Evolutionary conservation across 2,113 vertebrate species (phyloP).

Genomic region (Electrona antarctica): DNA sequence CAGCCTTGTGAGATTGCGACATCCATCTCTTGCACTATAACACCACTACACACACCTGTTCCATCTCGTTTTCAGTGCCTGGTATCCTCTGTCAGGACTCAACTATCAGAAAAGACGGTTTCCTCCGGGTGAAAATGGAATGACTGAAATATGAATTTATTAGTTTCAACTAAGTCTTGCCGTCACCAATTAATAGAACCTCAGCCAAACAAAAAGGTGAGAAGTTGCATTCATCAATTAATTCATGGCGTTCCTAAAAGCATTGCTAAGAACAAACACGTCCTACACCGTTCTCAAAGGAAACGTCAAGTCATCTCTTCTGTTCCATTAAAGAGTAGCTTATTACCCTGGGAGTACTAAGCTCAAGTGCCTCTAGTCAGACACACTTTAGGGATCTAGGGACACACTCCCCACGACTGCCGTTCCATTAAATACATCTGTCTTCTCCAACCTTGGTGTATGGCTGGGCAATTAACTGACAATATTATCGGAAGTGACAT

Average conservation of each 20-base stretch:
- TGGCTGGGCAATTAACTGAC: not conserved
- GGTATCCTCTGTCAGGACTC: not conserved
- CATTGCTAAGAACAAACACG: not conserved
- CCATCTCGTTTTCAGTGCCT: not conserved
- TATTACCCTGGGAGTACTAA: too few species aligned
- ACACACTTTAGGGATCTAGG: constrained; percentile 17
- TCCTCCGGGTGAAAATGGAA: not conserved
- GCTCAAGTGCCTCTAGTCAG: not conserved
- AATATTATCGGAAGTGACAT: too few species aligned
- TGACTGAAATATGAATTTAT: constrained; percentile 7
- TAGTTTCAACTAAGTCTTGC: not conserved
- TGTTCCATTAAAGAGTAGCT: not conserved
- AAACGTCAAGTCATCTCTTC: not conserved
- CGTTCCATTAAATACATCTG: constrained; percentile 21
- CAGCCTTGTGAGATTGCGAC: too few species aligned
- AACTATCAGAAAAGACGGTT: constrained; percentile 15
- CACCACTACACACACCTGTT: not conserved
- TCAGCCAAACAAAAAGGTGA: not conserved
- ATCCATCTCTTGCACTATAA: too few species aligned
- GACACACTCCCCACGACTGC: constrained; percentile 14
- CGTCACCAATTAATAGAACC: not conserved
- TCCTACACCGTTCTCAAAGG: not conserved
- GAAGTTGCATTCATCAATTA: not conserved
- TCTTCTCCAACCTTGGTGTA: constrained; percentile 21
- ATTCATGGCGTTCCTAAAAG: not conserved